These are phyloP conservation scores for Pyrgilauda ruficollis DNA, from an alignment of 2,113 vertebrate genomes.

Conservation along the genomic window DNA sequence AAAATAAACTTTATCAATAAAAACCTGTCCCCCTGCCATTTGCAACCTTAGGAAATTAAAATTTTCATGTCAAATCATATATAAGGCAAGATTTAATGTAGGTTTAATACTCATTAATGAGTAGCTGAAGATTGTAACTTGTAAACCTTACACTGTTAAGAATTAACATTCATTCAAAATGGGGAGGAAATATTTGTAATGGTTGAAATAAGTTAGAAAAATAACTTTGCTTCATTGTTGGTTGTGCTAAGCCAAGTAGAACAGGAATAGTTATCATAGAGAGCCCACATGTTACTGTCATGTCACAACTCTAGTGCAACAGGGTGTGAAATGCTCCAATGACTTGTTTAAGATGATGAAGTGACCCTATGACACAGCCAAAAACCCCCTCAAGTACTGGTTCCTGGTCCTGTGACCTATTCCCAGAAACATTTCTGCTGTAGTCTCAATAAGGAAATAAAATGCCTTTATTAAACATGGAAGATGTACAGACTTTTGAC, in stretches of 20 bases:
- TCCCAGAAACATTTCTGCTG: not conserved
- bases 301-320: not conserved
- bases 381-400: not conserved
- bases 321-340: not conserved
- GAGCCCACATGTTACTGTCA: not conserved
- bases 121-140: not conserved
- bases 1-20: constrained; percentile 81
- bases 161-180: not conserved
- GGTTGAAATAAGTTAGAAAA: not conserved
- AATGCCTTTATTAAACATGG: not conserved
- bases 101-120: not conserved
- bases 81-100: not conserved
- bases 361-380: not conserved
- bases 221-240: not conserved
- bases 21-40: not conserved
- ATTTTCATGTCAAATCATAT: not conserved
- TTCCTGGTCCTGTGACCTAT: not conserved
- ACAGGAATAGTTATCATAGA: not conserved
- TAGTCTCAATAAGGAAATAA: not conserved
- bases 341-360: not conserved
- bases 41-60: not conserved
- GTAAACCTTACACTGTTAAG: not conserved
- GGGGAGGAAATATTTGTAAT: not conserved
- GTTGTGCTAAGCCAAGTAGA: not conserved
- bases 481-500: not conserved